Evolutionary conservation across 2,113 vertebrate genomes (phyloP), one percentile per base, ranked within the genome.

Genomic region (Aldabrachelys gigantea): DNA sequence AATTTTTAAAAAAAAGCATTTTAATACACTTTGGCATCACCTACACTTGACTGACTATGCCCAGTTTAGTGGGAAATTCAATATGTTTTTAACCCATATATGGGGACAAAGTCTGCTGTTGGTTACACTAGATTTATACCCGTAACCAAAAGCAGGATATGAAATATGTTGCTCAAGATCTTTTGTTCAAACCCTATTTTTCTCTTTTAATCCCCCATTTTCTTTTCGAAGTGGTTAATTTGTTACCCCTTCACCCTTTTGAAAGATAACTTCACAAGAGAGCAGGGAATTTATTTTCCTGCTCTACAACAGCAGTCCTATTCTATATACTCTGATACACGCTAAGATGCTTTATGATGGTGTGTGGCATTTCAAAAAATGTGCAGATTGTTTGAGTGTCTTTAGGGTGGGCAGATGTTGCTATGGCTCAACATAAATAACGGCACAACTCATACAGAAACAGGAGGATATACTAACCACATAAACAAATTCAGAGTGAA

Each of bases 21-120:
- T 5, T 31, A 1, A 29, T 49, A 76, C 4, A 1, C 47, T 86
- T 86, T 0, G 0, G 50, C 6, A 80, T 41, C 78, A 31, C 3
- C 75, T 81, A 29, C 57, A 27, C 79, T 59, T 83, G 47, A 49
- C 72, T 44, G 2, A 72, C 8, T n/a, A 72, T 72, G 35, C 19
- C 8, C 65, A 22, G 65, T 72, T 38, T 22, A 72, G 35, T 38
- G 19, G 19, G 65, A 38, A 72, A 9, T 38, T 38, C n/a, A 72
- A 38, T n/a, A 38, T 38, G 65, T 19, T n/a, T 72, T 27, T 44
- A 44, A 47, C 25, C 10, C 10, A 24, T 72, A 47, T 27, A 78
- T 16, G 4, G 75, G 24, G 10, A 41, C 41, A 44, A 47, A 47
- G 10, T 78, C 47, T 47, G 41, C 75, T 78, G 11, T 78, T 27